Evolutionary conservation across 2,888 invertebrate genomes (phyloP), one percentile per base, ranked within the genome.

Genomic region (Bedellia somnulentella): DNA sequence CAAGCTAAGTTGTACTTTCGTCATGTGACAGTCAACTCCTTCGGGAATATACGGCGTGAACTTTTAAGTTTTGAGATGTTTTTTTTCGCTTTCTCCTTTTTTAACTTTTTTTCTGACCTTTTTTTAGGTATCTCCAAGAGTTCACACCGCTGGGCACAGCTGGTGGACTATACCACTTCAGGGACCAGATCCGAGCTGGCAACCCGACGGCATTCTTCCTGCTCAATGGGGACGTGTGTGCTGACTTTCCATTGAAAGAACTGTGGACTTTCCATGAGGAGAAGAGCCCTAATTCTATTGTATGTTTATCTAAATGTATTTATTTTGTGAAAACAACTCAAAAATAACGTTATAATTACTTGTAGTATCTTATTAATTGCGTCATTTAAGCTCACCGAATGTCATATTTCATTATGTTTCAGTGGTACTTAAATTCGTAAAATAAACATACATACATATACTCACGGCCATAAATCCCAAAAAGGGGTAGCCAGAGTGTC

Each of bases 211-310:
- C 87, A 1, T 93, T 98, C 62, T 96, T 98, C 58, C 82, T 99
- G 4, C 81, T 99, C 47, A 99, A 99, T 53, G 96, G 97, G 1
- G 98, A 98, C 68, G 95, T 98, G 0, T 98, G 98, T 56, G 91
- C 95, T 1, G 94, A 99, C 62, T 96, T 99, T 57, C 95, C 96
- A 0, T 66, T 97, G 9, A 79, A 81, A 39, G 89, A 93, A 38
- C 81, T 99, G 55, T 81, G 88, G 45, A 62, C 81, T 15, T 91
- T 89, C 53, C 93, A 94, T 49, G 77, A 66, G 26, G 71, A 70
- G 40, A 79, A 75, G 33, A 54, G 58, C 28, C 57, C 76, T 17
- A 59, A 68, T 44, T 78, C 82, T 32, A 50, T 85, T 39, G 75
- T 87, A 57, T 49, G 58, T 44, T n/a, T n/a, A n/a, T n/a, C n/a